These are phyloP conservation scores for Muraenolepis orangiensis DNA, from an alignment of 2,797 vertebrate genomes.

Conservation along the genomic window DNA sequence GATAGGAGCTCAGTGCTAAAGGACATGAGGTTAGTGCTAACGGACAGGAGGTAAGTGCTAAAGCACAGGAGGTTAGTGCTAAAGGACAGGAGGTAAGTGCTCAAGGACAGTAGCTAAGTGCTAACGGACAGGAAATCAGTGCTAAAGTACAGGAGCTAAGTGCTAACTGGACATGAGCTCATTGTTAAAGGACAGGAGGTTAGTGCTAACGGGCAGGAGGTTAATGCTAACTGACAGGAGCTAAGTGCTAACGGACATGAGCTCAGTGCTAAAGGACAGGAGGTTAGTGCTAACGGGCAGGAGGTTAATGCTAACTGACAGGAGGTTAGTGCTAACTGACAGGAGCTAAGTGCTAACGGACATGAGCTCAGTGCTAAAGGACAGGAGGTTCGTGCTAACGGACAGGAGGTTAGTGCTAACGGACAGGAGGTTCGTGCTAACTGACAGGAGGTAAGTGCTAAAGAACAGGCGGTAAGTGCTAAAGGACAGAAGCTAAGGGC, in stretches of 20 bases:
- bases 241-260: no score
- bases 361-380: not conserved
- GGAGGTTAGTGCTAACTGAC: not conserved
- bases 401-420: not conserved
- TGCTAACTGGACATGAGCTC: no score
- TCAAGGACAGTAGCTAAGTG: constrained; percentile 28
- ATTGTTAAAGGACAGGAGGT: not conserved
- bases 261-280: no score
- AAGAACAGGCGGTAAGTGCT: no score
- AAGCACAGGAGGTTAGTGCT: not conserved
- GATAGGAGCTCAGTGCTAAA: not conserved
- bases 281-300: no score
- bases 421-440: not conserved
- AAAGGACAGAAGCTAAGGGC: constrained; percentile 32
- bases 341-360: not conserved
- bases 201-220: no score
- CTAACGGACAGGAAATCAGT: constrained; percentile 47
- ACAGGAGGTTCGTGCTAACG: not conserved
- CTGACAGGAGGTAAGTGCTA: not conserved
- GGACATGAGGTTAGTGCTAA: no score
- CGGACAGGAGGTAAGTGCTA: not conserved
- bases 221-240: no score
- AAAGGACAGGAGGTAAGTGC: no score
- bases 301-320: not conserved
- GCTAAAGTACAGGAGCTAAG: not conserved